Base-by-base conservation (phyloP, 2,888 invertebrate genomes). In the Tanypteryx hageni region DNA sequence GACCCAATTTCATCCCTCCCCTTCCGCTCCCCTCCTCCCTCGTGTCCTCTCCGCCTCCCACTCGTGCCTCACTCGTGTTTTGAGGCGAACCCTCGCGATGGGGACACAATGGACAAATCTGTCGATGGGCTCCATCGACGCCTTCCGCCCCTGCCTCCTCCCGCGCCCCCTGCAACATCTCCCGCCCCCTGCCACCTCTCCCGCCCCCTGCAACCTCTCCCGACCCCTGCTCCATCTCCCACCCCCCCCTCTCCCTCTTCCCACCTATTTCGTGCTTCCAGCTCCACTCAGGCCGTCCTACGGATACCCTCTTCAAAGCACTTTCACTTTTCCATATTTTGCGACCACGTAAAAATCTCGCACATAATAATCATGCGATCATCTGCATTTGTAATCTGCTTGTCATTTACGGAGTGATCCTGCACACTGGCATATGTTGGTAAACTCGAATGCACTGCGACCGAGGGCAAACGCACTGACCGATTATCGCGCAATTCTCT, bases 321-420 rank as follows among this genome's bases (percentile, higher is more conserved):
- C 76, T 76, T 76, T 76, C 76, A 76, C 76, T 76, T 76, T 76
- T 76, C 76, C 76, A 76, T 76, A 76, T 76, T 76, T 76, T 68
- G 68, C 68, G 68, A 68, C 68, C 68, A 68, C 68, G 68, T 68
- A 68, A 68, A 68, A 68, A n/a, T n/a, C n/a, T 18, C 11, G 68
- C n/a, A 22, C 68, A 18, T 68, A 10, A 22, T 68, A 68, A 68
- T 68, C 68, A 22, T 18, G 22, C n/a, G 68, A 68, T 68, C 68
- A 68, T 68, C 68, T 18, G 68, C 18, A 68, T 68, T 68, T 18
- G 68, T 68, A 68, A 68, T 68, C n/a, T 22, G 68, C 68, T 18
- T 16, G 61, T 61, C 13, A 61, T 5, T 44, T 44, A 44, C 44
- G 44, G 44, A 44, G 44, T 44, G 44, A 44, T 1, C 1, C 44